Base-by-base conservation (phyloP, 2,888 invertebrate genomes). In the Polietes domitor region DNA sequence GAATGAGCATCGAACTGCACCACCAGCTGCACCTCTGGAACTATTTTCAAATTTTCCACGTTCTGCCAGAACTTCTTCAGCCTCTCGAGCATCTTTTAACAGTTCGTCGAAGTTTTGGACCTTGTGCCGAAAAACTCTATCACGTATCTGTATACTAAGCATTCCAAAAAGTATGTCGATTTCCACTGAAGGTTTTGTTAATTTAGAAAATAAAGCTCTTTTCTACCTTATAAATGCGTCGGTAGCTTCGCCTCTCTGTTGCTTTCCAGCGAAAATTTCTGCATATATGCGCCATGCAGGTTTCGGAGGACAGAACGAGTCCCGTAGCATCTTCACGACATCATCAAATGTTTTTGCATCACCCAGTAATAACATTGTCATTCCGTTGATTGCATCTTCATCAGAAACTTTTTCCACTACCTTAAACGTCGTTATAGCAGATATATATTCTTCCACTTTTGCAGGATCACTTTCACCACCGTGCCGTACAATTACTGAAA, bases 111-210 rank as follows among this genome's bases (percentile, higher is more conserved):
- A 53, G 17, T 1, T 53, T 5, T 9, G 3, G 17, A 53, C 2
- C 17, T 53, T 53, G 19, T 53, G 53, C 17, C 70, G 65, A 43
- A 28, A 55, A 15, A 77, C 77, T 47, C 70, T 61, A 19, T 61
- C 47, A 7, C 77, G 70, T 7, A 77, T 77, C 26, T 43, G 43
- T 1, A 43, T 61, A 32, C 61, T 24, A 41, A 77, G 47, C 55
- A 47, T 19, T 12, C 77, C 77, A 77, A 71, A 71, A 26, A 77
- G 32, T 10, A 77, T 70, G n/a, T 77, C 77, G 10, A 77, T 77
- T 47, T 77, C 50, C 12, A 28, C 77, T 53, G 68, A 21, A 41
- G 58, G 70, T n/a, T 37, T 32, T n/a, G n/a, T n/a, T n/a, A 70
- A 43, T 26, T 70, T 53, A 2, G 55, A 15, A 10, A 70, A 58